phyloP scores from a whole-genome alignment of 1,140 invertebrate species.

The Vollenhovia emeryi region DNA sequence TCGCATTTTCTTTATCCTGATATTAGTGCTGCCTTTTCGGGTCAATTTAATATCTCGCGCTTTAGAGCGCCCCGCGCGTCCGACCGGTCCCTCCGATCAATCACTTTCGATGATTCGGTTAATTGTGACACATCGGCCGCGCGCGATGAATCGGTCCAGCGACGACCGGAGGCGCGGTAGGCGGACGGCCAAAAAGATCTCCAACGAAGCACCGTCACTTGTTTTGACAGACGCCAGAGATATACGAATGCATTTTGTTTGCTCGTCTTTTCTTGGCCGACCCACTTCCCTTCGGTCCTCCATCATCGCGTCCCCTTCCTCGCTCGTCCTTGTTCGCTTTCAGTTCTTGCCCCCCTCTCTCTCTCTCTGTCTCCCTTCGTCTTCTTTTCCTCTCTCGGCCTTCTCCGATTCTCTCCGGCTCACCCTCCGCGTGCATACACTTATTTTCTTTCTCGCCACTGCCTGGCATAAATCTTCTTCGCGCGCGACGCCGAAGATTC shows the following conservation, averaged over 20 bases:
- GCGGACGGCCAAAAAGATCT: constrained; percentile 46
- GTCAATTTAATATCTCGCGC: constrained; percentile 46
- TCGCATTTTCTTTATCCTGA: constrained; percentile 25
- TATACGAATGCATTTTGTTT: constrained; percentile 72
- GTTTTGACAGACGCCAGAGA: constrained; percentile 78
- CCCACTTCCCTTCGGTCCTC: constrained; percentile 63
- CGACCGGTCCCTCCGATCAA: constrained; percentile 40
- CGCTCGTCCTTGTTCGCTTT: constrained; percentile 37
- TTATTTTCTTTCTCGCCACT: constrained; percentile 63
- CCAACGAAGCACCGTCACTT: constrained; percentile 59
- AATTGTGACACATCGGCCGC: constrained; percentile 48
- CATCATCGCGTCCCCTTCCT: constrained; percentile 53
- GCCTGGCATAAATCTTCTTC: constrained; percentile 69
- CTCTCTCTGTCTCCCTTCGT: not conserved
- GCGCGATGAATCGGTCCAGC: constrained; percentile 31
- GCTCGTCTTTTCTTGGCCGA: constrained; percentile 64
- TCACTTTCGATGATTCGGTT: constrained; percentile 54
- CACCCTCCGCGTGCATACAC: constrained; percentile 56
- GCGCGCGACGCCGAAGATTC: constrained; percentile 58
- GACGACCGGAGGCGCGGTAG: constrained; percentile 23
- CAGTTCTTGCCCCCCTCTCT: constrained; percentile 31
- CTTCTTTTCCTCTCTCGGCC: constrained; percentile 24
- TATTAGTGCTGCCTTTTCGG: constrained; percentile 7
- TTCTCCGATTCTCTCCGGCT: constrained; percentile 61
- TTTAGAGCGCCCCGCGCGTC: not conserved